Percentiles rank a stretch among this genome's conserved stretches.
phyloP scores from a whole-genome alignment of 2,888 invertebrate genomes.

The Gymnoscelis rufifasciata region DNA sequence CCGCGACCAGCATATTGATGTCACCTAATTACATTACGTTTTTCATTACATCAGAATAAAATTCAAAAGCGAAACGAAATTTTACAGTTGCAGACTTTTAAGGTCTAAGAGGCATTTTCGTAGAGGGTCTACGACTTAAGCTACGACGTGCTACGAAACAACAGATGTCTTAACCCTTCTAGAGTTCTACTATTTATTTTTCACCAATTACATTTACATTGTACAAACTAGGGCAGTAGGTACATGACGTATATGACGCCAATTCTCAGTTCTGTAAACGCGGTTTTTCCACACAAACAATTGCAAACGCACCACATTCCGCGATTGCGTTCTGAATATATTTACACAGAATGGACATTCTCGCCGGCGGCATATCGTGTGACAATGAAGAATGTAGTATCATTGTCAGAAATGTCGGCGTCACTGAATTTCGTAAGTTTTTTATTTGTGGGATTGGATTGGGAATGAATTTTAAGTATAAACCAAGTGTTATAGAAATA shows the following conservation, averaged over 20 bases:
- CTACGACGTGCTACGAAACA: slow-evolving; percentile 56
- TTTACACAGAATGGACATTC: slow-evolving; percentile 57
- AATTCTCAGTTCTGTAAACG: slow-evolving; percentile 16
- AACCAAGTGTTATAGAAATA: too few species aligned
- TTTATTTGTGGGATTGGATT: not conserved
- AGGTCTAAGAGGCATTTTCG: slow-evolving; percentile 16
- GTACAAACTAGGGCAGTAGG: slow-evolving; percentile 4
- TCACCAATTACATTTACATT: slow-evolving; percentile 1
- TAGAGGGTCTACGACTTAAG: slow-evolving; percentile 37
- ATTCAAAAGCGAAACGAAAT: not conserved
- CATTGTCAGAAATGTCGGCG: slow-evolving; percentile 38
- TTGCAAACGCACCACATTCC: slow-evolving; percentile 51
- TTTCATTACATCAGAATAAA: slow-evolving; percentile 6
- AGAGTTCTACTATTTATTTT: not conserved
- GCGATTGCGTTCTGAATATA: slow-evolving; percentile 50
- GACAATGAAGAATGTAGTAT: slow-evolving; percentile 40
- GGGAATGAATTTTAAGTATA: too few species aligned
- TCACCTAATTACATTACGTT: slow-evolving; percentile 31
- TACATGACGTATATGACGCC: slow-evolving; percentile 1
- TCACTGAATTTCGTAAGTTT: slow-evolving; percentile 7
- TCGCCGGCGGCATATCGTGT: slow-evolving; percentile 47
- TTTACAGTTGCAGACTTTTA: not conserved
- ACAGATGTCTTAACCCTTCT: not conserved
- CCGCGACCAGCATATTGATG: slow-evolving; percentile 54
- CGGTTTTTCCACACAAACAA: slow-evolving; percentile 22